Evolutionary conservation across 2,797 vertebrate species (phyloP), one percentile per base, ranked within the genome.

Genomic region (Cirrhinus mrigala): DNA sequence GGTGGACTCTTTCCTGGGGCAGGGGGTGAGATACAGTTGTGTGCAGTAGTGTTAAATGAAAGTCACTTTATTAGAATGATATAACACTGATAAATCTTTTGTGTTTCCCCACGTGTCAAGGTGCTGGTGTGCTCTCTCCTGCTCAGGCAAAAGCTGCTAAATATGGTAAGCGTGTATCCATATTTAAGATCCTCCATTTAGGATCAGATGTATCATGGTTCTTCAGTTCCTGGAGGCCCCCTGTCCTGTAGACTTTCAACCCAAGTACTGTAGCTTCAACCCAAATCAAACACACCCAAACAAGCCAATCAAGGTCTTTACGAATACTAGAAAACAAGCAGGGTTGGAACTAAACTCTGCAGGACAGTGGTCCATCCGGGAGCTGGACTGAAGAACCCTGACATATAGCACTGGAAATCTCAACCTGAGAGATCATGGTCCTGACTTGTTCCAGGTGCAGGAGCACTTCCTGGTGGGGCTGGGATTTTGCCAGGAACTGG

Each of bases 61-160:
- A 78, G 12, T 66, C 2, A 29, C 8, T 56, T 70, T 10, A 81
- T 5, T 64, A n/a, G 1, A 70, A 29, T 44, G 7, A 86, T 91
- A 90, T 87, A 83, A 86, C 86, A 48, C 4, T 71, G 15, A 54
- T 73, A 9, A 60, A 60, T 73, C 4, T 14, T 44, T 73, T 80
- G 33, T 50, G 18, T 82, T n/a, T 82, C 3, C 8, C 54, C 20
- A 22, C 48, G 29, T 87, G 44, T 33, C 24, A 33, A 78, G 85
- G 88, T 79, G 15, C 68, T 66, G 79, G 84, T 60, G 83, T 27
- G 10, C 77, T 89, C 33, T 81, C 84, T 12, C 84, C 82, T 54
- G 86, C 86, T 79, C 87, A 89, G 44, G 91, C 92, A 46, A 95
- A 95, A 92, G 93, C 93, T 77, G 93, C 92, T 83, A 95, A 95